Evolutionary conservation across 1,140 invertebrate genomes (phyloP), one percentile per base, ranked within the genome.

Genomic region (Andrena cerasifolii): DNA sequence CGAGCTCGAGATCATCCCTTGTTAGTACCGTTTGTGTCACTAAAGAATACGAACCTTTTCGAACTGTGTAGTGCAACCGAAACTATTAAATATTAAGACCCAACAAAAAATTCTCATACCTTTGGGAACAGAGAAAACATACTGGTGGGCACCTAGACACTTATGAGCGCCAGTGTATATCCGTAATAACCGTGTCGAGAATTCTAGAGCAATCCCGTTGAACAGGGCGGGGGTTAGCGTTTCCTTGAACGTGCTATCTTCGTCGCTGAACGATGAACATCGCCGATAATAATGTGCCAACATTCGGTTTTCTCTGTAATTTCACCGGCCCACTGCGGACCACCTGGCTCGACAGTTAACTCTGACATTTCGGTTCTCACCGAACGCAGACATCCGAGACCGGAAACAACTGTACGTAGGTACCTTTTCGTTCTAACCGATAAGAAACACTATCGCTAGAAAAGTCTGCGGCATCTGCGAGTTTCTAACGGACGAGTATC

Each of bases 231-330:
- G 56, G 26, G 24, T 63, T 36, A 51, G 45, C 6, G 12, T 43
- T 65, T 73, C 58, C 71, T 65, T 26, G 67, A 40, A 26, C 59
- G 66, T 62, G 58, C 63, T 83, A 72, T 80, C 79, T 63, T 56
- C 40, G 79, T 61, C 73, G 33, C 47, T 33, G 21, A n/a, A 51
- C 65, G 79, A 53, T 40, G 62, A 53, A 72, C 80, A 79, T 84
- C 49, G 31, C 51, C 76, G 80, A 84, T 84, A 83, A 79, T 83
- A 83, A 74, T 28, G 82, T 66, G 80, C 71, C 80, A 63, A 83
- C 75, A 67, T 77, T 43, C 31, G 3, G 33, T 45, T 62, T 45
- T 53, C 54, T 59, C 47, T 33, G 58, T 71, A 72, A 67, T 83
- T 83, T 53, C 75, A 62, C 51, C 26, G 43, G 24, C 31, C 66